Conservation (phyloP, 2,797 vertebrate genomes). For the Anguilla pacifica region DNA sequence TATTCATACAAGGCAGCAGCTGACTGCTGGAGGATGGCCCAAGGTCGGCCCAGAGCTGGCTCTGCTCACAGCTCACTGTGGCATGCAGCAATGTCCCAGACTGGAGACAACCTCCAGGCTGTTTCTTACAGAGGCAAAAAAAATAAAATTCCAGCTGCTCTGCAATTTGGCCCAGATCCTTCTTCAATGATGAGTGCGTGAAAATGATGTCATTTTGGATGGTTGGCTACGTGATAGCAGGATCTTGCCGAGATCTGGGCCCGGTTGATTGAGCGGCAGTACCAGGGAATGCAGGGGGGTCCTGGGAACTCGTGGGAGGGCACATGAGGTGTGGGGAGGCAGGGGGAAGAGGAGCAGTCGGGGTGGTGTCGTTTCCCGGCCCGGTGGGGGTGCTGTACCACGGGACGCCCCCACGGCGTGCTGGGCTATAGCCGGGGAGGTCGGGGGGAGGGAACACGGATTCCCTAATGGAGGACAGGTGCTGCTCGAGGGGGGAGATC, state of each 20-base stretch:
- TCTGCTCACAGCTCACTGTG: constrained; percentile 29
- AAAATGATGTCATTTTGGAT: neutral
- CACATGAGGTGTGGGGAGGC: neutral
- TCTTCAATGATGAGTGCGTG: neutral
- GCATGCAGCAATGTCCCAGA: constrained; percentile 12
- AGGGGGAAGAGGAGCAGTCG: neutral
- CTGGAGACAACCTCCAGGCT: neutral
- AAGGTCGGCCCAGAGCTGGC: constrained; percentile 29
- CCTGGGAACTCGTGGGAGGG: neutral
- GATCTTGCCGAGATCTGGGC: neutral
- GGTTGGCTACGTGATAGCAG: neutral
- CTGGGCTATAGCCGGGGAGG: neutral
- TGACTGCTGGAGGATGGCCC: neutral
- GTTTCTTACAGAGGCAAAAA: neutral
- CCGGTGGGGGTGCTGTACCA: neutral
- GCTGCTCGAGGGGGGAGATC: constrained; percentile 64
- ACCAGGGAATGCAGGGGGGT: neutral
- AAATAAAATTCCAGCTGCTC: neutral
- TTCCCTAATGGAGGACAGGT: constrained; percentile 65
- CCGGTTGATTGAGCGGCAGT: neutral
- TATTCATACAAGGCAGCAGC: neutral
- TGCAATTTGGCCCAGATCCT: neutral
- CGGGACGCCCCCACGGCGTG: neutral
- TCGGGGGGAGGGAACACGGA: constrained; percentile 38
- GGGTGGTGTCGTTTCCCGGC: neutral